These are phyloP conservation scores for Acromyrmex echinatior DNA, from an alignment of 1,140 invertebrate genomes.

Conservation along the genomic window DNA sequence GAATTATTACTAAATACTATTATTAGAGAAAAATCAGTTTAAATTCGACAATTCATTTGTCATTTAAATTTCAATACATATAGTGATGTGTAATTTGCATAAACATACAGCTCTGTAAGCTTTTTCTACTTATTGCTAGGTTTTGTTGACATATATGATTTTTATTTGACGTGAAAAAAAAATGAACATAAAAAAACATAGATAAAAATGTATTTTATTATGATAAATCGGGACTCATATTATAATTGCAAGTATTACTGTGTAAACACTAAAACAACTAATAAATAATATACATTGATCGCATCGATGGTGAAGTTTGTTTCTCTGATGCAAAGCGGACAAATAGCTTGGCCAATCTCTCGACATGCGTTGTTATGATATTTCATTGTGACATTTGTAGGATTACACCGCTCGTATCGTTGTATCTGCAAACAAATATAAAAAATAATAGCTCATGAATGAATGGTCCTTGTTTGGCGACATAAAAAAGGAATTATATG, in stretches of 20 bases:
- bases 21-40: conserved; percentile 5
- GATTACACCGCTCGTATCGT: not conserved
- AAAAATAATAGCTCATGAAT: conserved; percentile 1
- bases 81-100: not conserved
- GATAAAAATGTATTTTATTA: not conserved
- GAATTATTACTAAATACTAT: not conserved
- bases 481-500: conserved; percentile 40
- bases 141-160: not conserved
- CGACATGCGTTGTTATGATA: conserved; percentile 35
- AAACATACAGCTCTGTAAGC: not conserved
- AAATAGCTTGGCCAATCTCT: not conserved
- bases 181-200: not conserved
- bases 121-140: conserved; percentile 10
- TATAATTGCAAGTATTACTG: not conserved
- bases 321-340: not conserved
- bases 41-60: not conserved
- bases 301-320: not conserved
- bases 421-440: conserved; percentile 32
- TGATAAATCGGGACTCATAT: conserved; percentile 1
- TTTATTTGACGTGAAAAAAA: not conserved
- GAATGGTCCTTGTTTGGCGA: not conserved
- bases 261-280: not conserved
- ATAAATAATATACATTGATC: conserved; percentile 6
- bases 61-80: conserved; percentile 16
- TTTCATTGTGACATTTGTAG: conserved; percentile 6